Conservation (phyloP, 2,113 vertebrate genomes). For the Saiga tatarica region DNA sequence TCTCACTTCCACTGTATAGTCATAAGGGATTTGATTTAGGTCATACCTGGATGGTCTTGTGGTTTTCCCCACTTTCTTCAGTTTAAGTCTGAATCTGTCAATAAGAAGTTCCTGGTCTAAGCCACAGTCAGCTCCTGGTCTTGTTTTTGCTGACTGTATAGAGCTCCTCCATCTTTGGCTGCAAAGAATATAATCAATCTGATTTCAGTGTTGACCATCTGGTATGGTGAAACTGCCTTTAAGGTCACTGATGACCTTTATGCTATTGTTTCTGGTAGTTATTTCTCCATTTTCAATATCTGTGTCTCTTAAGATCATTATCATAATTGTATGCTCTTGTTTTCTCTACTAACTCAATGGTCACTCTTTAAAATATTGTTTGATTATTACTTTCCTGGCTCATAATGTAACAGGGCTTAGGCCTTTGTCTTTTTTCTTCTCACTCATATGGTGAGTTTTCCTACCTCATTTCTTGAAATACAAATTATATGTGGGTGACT, state of each 20-base stretch:
- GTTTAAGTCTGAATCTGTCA: background rate
- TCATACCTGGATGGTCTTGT: background rate
- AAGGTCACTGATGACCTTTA: background rate
- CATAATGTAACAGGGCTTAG: background rate
- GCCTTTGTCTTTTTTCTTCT: background rate
- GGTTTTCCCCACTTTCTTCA: background rate
- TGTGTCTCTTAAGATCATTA: background rate
- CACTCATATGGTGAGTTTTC: background rate
- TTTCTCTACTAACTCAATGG: background rate
- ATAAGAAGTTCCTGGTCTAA: background rate
- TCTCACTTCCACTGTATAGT: background rate
- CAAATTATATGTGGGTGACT: background rate
- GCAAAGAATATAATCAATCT: background rate
- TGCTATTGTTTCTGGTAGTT: background rate
- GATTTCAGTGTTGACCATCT: background rate
- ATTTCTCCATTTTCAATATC: background rate
- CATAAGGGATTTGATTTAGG: background rate
- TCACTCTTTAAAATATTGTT: background rate
- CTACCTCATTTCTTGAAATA: background rate
- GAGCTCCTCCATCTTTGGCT: background rate
- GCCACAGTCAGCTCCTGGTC: background rate
- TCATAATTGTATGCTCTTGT: background rate
- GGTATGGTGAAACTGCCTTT: background rate
- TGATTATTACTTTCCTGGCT: background rate
- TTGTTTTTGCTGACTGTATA: background rate